phyloP scores from a whole-genome alignment of 1,140 invertebrate species.

The Solen grandis region DNA sequence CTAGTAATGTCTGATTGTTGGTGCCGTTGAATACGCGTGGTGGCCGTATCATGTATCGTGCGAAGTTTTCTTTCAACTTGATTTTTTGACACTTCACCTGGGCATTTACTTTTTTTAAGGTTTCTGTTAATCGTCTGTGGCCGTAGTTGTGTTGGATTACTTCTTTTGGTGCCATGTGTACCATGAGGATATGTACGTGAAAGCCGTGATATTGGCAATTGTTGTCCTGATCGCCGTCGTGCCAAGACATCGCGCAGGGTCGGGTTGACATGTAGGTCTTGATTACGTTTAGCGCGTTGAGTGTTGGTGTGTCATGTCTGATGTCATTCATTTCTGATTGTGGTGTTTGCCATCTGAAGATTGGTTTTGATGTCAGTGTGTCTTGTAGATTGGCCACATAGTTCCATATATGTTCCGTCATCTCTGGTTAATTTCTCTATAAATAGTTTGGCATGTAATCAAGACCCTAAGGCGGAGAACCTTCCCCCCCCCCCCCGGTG shows the following conservation, averaged over 20 bases:
- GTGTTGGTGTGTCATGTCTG: not conserved
- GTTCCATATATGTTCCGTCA: no score
- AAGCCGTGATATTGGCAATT: not conserved
- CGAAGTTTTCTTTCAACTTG: not conserved
- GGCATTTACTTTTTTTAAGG: not conserved
- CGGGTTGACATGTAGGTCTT: not conserved
- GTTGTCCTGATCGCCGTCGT: not conserved
- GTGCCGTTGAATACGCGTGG: not conserved
- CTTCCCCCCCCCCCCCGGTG: no score
- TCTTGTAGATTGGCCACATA: no score
- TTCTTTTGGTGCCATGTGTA: not conserved
- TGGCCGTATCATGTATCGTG: not conserved
- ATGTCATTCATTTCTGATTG: not conserved
- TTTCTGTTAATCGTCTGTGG: no score
- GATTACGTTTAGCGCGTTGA: not conserved
- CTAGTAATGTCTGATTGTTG: not conserved
- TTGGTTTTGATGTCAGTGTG: not conserved
- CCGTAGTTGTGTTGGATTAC: not conserved
- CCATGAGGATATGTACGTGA: not conserved
- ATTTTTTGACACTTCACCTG: not conserved
- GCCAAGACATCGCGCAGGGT: not conserved
- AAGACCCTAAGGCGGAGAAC: no score
- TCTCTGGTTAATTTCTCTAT: no score
- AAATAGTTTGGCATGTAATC: no score
- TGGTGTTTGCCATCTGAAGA: slow-evolving; percentile 6